These are phyloP conservation scores for Spermophilus dauricus DNA, from an alignment of 2,113 vertebrate genomes.

Conservation along the genomic window DNA sequence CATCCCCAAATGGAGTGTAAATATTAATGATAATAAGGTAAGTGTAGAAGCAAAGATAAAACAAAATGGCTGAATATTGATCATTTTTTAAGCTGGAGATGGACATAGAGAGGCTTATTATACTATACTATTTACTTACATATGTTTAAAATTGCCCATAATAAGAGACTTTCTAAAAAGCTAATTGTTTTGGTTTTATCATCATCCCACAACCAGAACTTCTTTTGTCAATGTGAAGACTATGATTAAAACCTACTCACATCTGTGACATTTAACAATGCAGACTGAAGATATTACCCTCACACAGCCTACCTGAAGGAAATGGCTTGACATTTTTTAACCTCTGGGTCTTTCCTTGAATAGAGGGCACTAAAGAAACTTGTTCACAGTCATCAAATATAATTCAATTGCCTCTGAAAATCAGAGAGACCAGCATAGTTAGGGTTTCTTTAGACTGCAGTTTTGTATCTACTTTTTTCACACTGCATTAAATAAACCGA, in stretches of 20 bases:
- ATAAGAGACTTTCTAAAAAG: background rate
- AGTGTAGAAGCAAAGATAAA: background rate
- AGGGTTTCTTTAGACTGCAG: background rate
- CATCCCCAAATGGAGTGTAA: background rate
- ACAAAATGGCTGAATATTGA: background rate
- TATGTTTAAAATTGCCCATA: conserved; percentile 14
- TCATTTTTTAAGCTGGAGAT: background rate
- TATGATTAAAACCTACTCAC: conserved; percentile 33
- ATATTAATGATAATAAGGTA: background rate
- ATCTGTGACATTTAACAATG: conserved; percentile 40
- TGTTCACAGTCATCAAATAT: background rate
- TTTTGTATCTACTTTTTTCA: background rate
- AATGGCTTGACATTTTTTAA: conserved; percentile 35
- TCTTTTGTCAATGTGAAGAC: background rate
- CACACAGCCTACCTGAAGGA: background rate
- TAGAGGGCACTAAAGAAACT: conserved; percentile 22
- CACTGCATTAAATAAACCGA: background rate
- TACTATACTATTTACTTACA: background rate
- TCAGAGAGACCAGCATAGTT: background rate
- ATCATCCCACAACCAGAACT: conserved; percentile 13
- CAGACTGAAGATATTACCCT: background rate
- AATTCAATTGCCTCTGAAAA: background rate
- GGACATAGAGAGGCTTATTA: background rate
- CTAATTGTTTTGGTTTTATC: conserved; percentile 16
- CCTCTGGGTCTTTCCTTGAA: background rate